Conservation (phyloP, 2,797 vertebrate genomes). For the Sebastiscus tertius region DNA sequence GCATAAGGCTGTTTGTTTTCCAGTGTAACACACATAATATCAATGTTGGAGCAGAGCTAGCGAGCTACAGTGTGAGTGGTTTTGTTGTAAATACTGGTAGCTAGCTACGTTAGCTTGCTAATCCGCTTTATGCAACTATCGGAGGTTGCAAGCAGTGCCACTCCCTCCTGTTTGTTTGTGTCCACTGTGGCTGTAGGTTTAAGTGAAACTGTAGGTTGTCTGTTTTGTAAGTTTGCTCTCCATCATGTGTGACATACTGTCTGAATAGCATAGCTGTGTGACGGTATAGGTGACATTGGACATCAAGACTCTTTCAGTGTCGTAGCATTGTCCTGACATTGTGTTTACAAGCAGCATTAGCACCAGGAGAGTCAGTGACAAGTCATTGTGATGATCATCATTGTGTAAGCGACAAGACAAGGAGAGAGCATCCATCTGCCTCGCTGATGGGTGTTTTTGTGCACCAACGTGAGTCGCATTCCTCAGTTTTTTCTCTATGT, state of each 20-base stretch:
- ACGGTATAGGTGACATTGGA: slow-evolving; percentile 62
- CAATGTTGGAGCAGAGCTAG: neutral
- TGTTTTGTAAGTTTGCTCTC: slow-evolving; percentile 43
- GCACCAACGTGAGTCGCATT: slow-evolving; percentile 79
- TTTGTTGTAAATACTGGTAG: slow-evolving; percentile 50
- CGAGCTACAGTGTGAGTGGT: neutral
- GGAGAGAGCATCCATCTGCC: slow-evolving; percentile 42
- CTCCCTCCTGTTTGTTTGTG: slow-evolving; percentile 76
- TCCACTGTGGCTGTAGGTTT: slow-evolving; percentile 42
- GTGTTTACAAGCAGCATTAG: slow-evolving; percentile 55
- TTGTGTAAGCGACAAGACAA: slow-evolving; percentile 1
- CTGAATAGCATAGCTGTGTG: neutral
- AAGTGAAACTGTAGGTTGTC: slow-evolving; percentile 44
- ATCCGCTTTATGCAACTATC: slow-evolving; percentile 79
- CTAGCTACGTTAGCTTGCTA: slow-evolving; percentile 68
- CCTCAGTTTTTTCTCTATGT: slow-evolving; percentile 74
- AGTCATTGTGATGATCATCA: slow-evolving; percentile 12
- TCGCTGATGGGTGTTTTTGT: slow-evolving; percentile 50
- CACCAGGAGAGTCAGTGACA: neutral
- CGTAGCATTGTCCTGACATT: slow-evolving; percentile 3
- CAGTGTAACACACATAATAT: neutral
- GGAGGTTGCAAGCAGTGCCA: slow-evolving; percentile 67
- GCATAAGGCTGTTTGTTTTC: neutral
- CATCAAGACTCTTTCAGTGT: slow-evolving; percentile 6
- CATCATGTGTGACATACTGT: slow-evolving; percentile 9